Percentiles rank a stretch among this genome's conserved stretches.
These are phyloP conservation scores for Columba guinea DNA, from an alignment of 2,797 vertebrate genomes.

Conservation along the genomic window DNA sequence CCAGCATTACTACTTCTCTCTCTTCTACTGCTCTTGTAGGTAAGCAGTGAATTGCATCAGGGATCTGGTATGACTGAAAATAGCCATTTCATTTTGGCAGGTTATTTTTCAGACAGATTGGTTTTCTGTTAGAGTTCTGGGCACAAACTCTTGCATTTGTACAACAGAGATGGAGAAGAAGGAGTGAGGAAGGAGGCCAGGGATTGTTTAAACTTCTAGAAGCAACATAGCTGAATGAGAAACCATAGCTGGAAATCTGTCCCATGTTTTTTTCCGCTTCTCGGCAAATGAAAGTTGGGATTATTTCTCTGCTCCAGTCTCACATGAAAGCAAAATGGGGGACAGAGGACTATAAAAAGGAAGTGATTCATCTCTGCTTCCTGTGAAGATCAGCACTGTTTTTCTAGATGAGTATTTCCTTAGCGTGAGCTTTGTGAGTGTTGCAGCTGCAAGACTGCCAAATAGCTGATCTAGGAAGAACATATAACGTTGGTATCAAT, in stretches of 20 bases:
- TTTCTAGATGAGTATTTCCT: not conserved
- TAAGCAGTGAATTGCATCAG: not conserved
- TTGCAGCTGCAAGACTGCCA: not conserved
- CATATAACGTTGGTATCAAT: not conserved
- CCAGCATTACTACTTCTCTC: not conserved
- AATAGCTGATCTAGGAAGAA: not conserved
- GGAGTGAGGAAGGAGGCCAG: not conserved
- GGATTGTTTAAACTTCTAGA: not conserved
- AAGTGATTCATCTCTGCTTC: slow-evolving; percentile 1
- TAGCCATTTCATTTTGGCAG: not conserved
- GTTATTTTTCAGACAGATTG: not conserved
- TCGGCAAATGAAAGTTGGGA: not conserved
- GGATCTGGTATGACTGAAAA: not conserved
- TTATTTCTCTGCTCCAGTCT: not conserved
- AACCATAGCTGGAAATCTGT: not conserved
- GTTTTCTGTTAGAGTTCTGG: not conserved
- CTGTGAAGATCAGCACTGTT: not conserved
- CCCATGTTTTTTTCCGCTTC: not conserved
- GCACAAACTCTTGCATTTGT: not conserved
- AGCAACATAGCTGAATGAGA: not conserved
- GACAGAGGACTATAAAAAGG: not conserved
- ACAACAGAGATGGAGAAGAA: not conserved
- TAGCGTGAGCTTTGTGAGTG: not conserved
- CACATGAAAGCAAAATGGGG: not conserved
- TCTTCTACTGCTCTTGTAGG: not conserved